Conservation (phyloP, 2,888 invertebrate species). For the Xestoiulus laeticollis region DNA sequence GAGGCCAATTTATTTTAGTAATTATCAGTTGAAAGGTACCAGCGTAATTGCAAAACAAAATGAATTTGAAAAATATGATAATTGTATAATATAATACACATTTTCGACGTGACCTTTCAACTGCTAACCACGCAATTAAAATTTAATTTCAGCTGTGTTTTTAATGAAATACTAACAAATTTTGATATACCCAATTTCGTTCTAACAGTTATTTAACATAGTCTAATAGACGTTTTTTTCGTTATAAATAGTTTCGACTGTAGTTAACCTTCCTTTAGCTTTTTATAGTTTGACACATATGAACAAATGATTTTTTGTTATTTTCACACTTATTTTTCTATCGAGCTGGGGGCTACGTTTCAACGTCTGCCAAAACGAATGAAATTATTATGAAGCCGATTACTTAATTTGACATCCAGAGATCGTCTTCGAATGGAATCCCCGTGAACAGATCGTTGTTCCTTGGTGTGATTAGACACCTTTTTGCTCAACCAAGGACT, state of each 20-base stretch:
- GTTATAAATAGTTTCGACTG: neutral
- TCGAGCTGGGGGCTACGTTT: neutral
- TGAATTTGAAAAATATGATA: too few species aligned
- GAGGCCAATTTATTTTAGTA: too few species aligned
- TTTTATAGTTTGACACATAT: conserved; percentile 4
- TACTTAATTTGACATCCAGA: neutral
- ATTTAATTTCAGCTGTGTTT: too few species aligned
- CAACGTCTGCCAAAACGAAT: conserved; percentile 48
- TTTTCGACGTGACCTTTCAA: too few species aligned
- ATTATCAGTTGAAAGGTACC: too few species aligned
- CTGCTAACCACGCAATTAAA: too few species aligned
- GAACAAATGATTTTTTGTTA: conserved; percentile 31
- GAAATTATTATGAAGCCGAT: neutral
- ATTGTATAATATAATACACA: too few species aligned
- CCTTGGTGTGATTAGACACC: neutral
- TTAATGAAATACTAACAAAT: too few species aligned
- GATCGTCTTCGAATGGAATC: conserved; percentile 49
- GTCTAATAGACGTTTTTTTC: neutral
- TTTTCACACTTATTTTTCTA: neutral
- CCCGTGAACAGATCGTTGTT: neutral
- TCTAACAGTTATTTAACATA: neutral
- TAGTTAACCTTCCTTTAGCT: conserved; percentile 1
- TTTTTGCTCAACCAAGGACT: conserved; percentile 15
- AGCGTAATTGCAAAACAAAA: too few species aligned
- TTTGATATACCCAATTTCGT: neutral